Base-by-base conservation (phyloP, 2,888 invertebrate genomes). In the Eupeodes luniger region DNA sequence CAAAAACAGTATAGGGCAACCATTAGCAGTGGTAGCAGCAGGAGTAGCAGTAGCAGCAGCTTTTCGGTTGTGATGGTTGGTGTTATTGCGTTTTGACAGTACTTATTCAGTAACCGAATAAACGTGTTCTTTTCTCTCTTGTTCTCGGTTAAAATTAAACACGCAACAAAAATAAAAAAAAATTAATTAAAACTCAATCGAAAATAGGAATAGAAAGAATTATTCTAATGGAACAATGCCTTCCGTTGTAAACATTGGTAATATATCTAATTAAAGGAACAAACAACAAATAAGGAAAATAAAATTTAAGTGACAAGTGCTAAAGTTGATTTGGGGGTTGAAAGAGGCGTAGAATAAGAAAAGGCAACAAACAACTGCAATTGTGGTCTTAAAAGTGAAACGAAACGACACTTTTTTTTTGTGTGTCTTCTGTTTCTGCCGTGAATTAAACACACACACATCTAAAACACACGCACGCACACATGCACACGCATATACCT, bases 81-180 rank as follows among this genome's bases (percentile, higher is more conserved):
- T 81, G 74, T 85, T 81, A 85, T 85, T 88, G 81, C 88, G 85
- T 88, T 88, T 88, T 85, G 88, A 88, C 85, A 88, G 88, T 88
- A 85, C 81, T 85, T 85, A 85, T 78, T 88, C 78, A 88, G 88
- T 88, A 81, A 88, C 88, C 81, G 85, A 88, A 81, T 88, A 74
- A 88, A 88, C 88, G 81, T 81, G 85, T 85, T 74, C 81, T 85
- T 85, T 72, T 75, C 53, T 53, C 75, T 69, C 69, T 55, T 49
- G 67, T 69, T 57, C 77, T 69, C 16, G 7, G 59, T 40, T 40
- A 57, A 51, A 66, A 51, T 55, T 9, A 16, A 27, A 27, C 27
- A 27, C 27, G 27, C 27, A 27, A 5, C 27, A 12, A 34, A 7
- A n/a, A 27, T 49, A 6, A 19, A 16, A 11, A 9, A 55, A 70